Evolutionary conservation across 1,140 invertebrate genomes (phyloP).

Genomic region (Drosophila ficusphila): DNA sequence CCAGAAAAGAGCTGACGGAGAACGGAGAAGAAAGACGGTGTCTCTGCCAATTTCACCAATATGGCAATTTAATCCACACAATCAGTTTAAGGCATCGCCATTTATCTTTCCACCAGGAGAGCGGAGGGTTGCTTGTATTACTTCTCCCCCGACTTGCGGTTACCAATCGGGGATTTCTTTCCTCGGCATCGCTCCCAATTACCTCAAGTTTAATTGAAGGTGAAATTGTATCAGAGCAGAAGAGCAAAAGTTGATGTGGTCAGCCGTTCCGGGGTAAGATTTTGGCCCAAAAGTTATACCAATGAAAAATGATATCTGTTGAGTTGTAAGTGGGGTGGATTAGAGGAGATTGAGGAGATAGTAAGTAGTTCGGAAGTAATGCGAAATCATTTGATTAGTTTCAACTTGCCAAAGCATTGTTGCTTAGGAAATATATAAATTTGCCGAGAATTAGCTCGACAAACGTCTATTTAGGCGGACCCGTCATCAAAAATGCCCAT

Average conservation of each 20-base stretch:
- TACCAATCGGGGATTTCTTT: slow-evolving; percentile 58
- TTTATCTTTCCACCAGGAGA: slow-evolving; percentile 63
- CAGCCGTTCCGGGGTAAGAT: slow-evolving; percentile 45
- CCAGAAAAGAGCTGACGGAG: slow-evolving; percentile 3
- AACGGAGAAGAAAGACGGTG: slow-evolving; percentile 21
- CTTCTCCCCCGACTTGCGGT: slow-evolving; percentile 27
- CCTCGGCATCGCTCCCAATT: slow-evolving; percentile 66
- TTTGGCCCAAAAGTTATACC: slow-evolving; percentile 10
- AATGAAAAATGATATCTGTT: slow-evolving; percentile 42
- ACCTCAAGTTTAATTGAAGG: slow-evolving; percentile 81
- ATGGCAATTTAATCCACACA: slow-evolving; percentile 83
- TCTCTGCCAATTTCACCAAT: slow-evolving; percentile 80
- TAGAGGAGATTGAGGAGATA: slow-evolving; percentile 12
- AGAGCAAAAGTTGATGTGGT: slow-evolving; percentile 61
- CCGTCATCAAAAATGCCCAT: no score
- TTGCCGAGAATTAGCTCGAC: no score
- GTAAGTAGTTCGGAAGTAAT: slow-evolving; percentile 31
- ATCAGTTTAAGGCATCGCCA: slow-evolving; percentile 82
- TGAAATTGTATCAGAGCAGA: slow-evolving; percentile 62
- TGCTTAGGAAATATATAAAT: not conserved
- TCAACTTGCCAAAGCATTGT: not conserved
- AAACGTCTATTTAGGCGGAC: no score
- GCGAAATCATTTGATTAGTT: not conserved
- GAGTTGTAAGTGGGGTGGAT: slow-evolving; percentile 20
- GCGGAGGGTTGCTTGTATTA: slow-evolving; percentile 35